Base-by-base conservation (phyloP, 2,113 vertebrate genomes). In the Abramis brama region DNA sequence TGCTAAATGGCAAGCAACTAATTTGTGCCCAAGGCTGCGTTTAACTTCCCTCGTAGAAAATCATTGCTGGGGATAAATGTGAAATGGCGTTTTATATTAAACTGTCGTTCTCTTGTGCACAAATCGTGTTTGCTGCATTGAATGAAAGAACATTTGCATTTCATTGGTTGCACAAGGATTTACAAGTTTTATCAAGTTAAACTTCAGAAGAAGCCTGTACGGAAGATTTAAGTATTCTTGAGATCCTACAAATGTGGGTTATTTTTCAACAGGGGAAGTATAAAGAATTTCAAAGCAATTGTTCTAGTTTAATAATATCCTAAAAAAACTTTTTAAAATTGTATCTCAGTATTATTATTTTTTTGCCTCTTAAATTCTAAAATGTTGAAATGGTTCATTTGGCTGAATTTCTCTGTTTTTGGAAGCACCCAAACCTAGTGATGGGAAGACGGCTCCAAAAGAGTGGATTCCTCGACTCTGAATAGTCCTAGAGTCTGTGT, bases 21-120 rank as follows among this genome's bases (percentile, higher is more conserved):
- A 83, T 83, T 73, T 73, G 68, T 73, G 82, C 50, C 82, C 62
- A 70, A 45, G 64, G 68, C 50, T 73, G 81, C 50, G 1, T 83
- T 83, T 83, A 83, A 83, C 33, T 39, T 70, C 27, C 17, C 30
- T 73, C 12, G 7, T 73, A 71, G 66, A 55, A 83, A 73, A 83
- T 73, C 68, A 73, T 82, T 82, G 39, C 43, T 6, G 19, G 45
- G 43, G 62, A 78, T 78, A 55, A 33, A 55, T 70, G 23, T 57
- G 25, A 82, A 70, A 36, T 19, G 55, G 39, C 2, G 1, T 45
- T 81, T 77, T 52, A 77, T 33, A 21, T 81, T 45, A 81, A 64
- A 45, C 39, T 43, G 15, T 68, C 25, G 1, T 81, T 50, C 39
- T 30, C 21, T 78, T 62, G 78, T 62, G 60, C 59, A 21, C 15